Evolutionary conservation across 2,888 invertebrate species (phyloP).

Genomic region (Dryocosmus kuriphilus): DNA sequence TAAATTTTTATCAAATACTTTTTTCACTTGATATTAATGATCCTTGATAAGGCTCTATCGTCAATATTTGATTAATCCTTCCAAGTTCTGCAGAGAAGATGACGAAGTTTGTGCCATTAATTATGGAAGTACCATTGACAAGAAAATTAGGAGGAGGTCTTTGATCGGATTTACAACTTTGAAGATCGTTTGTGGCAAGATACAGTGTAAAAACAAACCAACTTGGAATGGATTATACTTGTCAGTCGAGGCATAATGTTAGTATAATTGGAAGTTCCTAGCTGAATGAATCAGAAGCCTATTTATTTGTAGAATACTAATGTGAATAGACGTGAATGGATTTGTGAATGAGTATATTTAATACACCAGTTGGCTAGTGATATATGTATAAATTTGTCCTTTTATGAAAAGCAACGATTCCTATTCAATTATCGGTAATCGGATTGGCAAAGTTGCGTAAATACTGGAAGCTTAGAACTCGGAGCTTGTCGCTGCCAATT

Average conservation of each 20-base stretch:
- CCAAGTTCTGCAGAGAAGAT: background rate
- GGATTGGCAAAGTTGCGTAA: conserved; percentile 52
- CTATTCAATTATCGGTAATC: conserved; percentile 55
- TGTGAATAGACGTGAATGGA: background rate
- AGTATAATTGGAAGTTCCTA: background rate
- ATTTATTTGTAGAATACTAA: background rate
- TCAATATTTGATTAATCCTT: background rate
- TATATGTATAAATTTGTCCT: too few species aligned
- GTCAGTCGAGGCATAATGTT: background rate
- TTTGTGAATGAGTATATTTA: background rate
- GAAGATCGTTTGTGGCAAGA: background rate
- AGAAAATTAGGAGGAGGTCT: background rate
- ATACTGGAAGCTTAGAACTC: conserved; percentile 35
- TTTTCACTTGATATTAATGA: background rate
- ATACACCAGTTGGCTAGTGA: background rate
- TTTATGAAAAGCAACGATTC: conserved; percentile 42
- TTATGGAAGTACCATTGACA: conserved; percentile 16
- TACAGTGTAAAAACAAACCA: background rate
- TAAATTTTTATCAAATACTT: too few species aligned
- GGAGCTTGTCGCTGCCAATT: conserved; percentile 22
- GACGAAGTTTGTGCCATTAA: conserved; percentile 46
- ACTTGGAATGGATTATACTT: background rate
- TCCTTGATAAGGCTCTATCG: background rate
- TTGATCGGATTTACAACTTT: conserved; percentile 9
- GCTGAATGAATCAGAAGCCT: background rate